Base-by-base conservation (phyloP, 2,888 invertebrate species). In the Tinea trinotella region DNA sequence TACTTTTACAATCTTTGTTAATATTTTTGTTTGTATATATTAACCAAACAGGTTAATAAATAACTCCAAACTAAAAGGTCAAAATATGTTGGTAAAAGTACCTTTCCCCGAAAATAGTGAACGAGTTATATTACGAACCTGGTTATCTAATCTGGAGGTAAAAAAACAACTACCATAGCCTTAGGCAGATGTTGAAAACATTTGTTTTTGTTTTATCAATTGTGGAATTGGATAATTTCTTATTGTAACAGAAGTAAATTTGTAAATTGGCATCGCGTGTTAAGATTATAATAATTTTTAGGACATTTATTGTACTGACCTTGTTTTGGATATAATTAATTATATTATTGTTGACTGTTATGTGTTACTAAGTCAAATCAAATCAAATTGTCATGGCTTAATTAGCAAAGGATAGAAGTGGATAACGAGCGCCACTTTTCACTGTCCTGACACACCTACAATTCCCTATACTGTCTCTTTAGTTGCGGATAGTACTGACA, bases 101-200 rank as follows among this genome's bases (percentile, higher is more conserved):
- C 3, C n/a, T 15, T 40, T 40, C 40, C 57, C 53, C 57, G 55
- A 56, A 58, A 57, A 58, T 57, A 57, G 58, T 58, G 56, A 56
- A 49, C 56, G 36, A 55, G 50, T 50, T 50, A 50, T 50, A 24
- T 50, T 50, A 24, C 50, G 12, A 19, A 24, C 24, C 13, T 24
- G 50, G 24, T 50, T 50, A 50, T 50, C 50, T 50, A 50, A 50
- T 50, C 50, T 50, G n/a, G 5, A 15, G 12, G 13, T 6, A 50
- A 50, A 49, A 50, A 50, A 50, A 9, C 12, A 48, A 2, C 48
- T 48, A 20, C 40, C 15, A 40, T 40, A 10, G 48, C 50, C 50
- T 50, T 20, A 20, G 50, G 50, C 50, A 50, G 50, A 15, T 3
- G 24, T 50, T 6, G 24, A 24, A 22, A 50, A 50, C 50, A 4